These are phyloP conservation scores for Drosophila hamatofila DNA, from an alignment of 2,888 invertebrate genomes.

Conservation along the genomic window DNA sequence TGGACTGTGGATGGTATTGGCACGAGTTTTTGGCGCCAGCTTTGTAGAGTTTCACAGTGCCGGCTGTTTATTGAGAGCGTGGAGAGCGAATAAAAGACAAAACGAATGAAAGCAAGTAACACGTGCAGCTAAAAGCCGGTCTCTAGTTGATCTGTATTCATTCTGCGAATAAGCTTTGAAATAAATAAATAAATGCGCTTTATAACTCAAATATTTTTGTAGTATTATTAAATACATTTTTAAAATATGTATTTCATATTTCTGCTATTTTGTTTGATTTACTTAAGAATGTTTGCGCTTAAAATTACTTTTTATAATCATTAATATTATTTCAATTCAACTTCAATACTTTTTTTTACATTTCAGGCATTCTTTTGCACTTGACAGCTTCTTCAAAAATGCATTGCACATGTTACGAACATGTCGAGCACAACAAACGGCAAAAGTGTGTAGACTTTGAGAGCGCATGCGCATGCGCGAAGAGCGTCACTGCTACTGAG, in stretches of 20 bases:
- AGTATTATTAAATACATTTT: neutral
- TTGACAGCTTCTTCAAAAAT: neutral
- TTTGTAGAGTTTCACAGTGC: slow-evolving; percentile 63
- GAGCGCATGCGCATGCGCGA: slow-evolving; percentile 62
- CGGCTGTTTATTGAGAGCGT: slow-evolving; percentile 43
- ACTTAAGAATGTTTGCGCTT: accelerated
- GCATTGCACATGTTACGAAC: slow-evolving; percentile 67
- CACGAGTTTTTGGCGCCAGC: slow-evolving; percentile 70
- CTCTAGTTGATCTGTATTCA: neutral
- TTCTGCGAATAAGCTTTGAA: accelerated
- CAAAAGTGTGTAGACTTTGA: slow-evolving; percentile 63
- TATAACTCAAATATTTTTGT: too few relatives aligned
- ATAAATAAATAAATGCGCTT: too few relatives aligned
- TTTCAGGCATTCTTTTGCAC: neutral
- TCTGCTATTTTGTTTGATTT: neutral
- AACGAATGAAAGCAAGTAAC: slow-evolving; percentile 9
- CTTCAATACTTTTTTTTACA: neutral
- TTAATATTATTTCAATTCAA: neutral
- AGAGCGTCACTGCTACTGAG: slow-evolving; percentile 21
- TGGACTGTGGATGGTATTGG: slow-evolving; percentile 68
- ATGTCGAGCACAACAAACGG: slow-evolving; percentile 69
- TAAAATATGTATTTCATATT: too few relatives aligned
- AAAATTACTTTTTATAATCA: too few relatives aligned
- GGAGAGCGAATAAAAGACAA: slow-evolving; percentile 14
- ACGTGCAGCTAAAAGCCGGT: slow-evolving; percentile 48